Percentiles rank a stretch among this genome's conserved stretches.
Evolutionary conservation across 2,888 invertebrate species (phyloP).

Genomic region (Apoderus coryli): DNA sequence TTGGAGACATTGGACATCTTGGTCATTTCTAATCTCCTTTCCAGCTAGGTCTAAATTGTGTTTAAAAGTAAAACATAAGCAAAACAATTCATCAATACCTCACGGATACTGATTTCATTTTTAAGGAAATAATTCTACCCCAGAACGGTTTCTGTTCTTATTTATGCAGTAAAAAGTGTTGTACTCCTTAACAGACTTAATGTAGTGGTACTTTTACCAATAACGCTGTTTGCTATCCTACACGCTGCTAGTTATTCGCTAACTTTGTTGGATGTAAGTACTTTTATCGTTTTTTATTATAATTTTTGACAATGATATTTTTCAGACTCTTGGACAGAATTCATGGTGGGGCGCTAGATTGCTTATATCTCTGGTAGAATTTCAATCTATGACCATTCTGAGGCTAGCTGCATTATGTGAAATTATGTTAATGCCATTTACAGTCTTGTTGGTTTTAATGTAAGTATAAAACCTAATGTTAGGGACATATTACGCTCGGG

Average conservation of each 20-base stretch:
- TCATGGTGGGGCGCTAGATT: constrained; percentile 80
- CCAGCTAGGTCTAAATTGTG: too few species aligned
- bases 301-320: constrained; percentile 16
- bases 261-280: constrained; percentile 81
- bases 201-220: constrained; percentile 77
- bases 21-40: too few species aligned
- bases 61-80: too few species aligned
- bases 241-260: constrained; percentile 89
- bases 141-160: too few species aligned
- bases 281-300: constrained; percentile 6
- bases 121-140: too few species aligned
- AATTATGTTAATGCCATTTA: constrained; percentile 79
- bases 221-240: constrained; percentile 80
- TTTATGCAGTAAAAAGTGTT: too few species aligned
- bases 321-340: constrained; percentile 80
- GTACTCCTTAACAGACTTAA: constrained; percentile 11
- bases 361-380: constrained; percentile 76
- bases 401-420: constrained; percentile 86
- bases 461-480: constrained; percentile 45
- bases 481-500: too few species aligned
- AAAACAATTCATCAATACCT: too few species aligned
- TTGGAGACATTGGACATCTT: too few species aligned
- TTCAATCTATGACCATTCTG: constrained; percentile 79
- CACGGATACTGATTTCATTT: too few species aligned
- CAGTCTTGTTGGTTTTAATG: constrained; percentile 69